Conservation (phyloP, 2,797 vertebrate genomes). For the Monodelphis domestica region DNA sequence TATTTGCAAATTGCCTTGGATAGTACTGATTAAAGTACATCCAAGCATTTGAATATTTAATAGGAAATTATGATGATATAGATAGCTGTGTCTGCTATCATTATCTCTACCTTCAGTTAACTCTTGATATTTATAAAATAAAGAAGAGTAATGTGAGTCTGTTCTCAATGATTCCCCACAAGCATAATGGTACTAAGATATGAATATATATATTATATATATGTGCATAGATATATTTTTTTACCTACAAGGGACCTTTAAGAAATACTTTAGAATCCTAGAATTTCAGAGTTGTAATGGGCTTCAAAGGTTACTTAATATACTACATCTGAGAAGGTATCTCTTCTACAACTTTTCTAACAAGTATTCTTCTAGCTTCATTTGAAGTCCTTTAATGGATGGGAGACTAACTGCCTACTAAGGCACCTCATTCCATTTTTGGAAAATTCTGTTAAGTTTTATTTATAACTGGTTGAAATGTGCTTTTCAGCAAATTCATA, state of each 20-base stretch:
- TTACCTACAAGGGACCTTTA: not conserved
- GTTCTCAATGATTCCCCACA: not conserved
- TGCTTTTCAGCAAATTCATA: not conserved
- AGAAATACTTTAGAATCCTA: not conserved
- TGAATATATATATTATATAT: too few species aligned
- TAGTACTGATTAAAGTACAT: not conserved
- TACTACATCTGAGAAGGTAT: not conserved
- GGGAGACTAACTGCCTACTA: not conserved
- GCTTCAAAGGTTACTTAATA: not conserved
- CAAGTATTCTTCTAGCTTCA: not conserved
- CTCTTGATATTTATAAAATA: not conserved
- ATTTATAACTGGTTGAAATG: not conserved
- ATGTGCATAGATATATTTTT: too few species aligned
- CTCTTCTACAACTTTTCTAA: not conserved
- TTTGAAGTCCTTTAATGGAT: not conserved
- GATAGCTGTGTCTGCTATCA: not conserved
- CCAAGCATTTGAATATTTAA: not conserved
- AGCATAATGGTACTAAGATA: not conserved
- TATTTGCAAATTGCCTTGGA: not conserved
- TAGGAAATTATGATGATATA: not conserved
- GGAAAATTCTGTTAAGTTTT: not conserved
- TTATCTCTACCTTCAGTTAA: not conserved
- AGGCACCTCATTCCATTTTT: not conserved
- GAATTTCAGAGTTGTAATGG: not conserved
- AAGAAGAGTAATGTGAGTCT: not conserved